Conservation (phyloP, 2,113 vertebrate species). For the Alces alces region DNA sequence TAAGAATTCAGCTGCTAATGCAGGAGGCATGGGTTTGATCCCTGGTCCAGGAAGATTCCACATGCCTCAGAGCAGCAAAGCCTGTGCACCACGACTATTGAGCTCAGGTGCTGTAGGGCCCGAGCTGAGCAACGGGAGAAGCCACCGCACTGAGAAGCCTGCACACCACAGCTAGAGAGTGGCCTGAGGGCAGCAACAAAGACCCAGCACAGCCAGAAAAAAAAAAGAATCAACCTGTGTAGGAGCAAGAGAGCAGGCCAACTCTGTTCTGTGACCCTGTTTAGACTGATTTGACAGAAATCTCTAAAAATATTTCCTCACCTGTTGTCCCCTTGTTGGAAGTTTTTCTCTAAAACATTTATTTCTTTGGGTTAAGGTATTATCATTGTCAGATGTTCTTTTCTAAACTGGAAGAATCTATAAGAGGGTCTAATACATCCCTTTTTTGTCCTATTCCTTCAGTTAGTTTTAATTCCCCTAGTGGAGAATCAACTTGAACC, state of each 20-base stretch:
- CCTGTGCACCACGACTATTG: background rate
- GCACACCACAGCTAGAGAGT: background rate
- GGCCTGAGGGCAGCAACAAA: background rate
- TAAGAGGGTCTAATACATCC: background rate
- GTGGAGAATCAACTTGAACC: background rate
- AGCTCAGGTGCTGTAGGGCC: background rate
- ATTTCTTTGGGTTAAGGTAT: background rate
- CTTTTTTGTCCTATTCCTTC: background rate
- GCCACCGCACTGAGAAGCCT: background rate
- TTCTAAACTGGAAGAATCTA: background rate
- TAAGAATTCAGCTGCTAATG: background rate
- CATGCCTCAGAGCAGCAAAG: background rate
- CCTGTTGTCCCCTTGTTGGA: background rate
- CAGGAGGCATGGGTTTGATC: background rate
- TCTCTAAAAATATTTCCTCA: background rate
- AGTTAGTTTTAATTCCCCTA: background rate
- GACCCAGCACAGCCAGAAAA: background rate
- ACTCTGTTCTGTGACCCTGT: background rate
- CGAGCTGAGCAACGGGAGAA: fast-evolving
- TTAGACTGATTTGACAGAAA: background rate
- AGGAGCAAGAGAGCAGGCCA: background rate
- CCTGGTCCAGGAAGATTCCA: background rate
- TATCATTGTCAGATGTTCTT: background rate
- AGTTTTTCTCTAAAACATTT: background rate
- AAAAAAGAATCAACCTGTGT: background rate